These are phyloP conservation scores for Nipponia nippon DNA, from an alignment of 2,113 vertebrate genomes.

Conservation along the genomic window DNA sequence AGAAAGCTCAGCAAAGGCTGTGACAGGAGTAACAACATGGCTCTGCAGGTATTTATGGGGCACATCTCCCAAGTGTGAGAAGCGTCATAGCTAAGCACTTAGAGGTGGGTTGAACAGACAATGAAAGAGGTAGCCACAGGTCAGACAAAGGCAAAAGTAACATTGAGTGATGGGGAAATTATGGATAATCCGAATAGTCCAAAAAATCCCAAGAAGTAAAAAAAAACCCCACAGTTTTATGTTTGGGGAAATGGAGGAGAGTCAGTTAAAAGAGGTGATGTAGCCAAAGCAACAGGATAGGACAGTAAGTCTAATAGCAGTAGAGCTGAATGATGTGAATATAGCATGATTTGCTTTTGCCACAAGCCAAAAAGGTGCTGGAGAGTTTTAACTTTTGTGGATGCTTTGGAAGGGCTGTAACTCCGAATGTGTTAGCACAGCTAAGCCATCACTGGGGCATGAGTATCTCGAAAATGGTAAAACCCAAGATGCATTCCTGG, in stretches of 20 bases:
- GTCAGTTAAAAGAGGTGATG: neutral
- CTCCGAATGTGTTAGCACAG: neutral
- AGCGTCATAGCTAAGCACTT: neutral
- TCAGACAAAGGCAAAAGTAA: neutral
- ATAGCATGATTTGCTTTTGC: neutral
- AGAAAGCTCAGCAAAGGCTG: neutral
- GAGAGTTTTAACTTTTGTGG: neutral
- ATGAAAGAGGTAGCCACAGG: neutral
- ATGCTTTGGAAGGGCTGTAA: neutral
- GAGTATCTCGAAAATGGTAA: neutral
- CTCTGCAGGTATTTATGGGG: neutral
- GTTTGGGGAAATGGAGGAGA: neutral
- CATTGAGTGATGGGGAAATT: neutral
- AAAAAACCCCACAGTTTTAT: neutral
- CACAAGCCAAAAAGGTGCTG: neutral
- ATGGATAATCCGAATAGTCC: rapidly evolving
- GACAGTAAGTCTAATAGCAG: neutral
- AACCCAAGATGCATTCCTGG: rapidly evolving
- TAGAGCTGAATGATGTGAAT: neutral
- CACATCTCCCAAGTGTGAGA: neutral
- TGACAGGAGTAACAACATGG: neutral
- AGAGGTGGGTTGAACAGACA: neutral
- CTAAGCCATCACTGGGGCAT: neutral
- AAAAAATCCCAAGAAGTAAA: neutral
- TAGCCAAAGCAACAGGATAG: neutral